Evolutionary conservation across 1,140 invertebrate genomes (phyloP).

Genomic region (Stegodyphus dumicola): DNA sequence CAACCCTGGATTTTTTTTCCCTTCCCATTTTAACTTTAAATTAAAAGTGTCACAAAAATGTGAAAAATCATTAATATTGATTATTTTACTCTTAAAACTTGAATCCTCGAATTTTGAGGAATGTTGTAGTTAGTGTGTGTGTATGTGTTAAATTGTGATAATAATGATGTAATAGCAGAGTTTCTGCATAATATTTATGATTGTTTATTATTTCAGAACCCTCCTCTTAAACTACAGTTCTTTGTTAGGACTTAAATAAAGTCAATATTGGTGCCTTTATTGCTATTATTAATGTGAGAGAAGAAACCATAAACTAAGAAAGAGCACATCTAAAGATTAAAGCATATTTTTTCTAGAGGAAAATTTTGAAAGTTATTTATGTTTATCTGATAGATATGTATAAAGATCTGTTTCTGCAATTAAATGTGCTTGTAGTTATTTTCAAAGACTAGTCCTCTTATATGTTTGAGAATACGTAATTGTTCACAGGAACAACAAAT

Average conservation of each 20-base stretch:
- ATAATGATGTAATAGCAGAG: no score
- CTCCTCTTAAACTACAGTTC: conserved; percentile 50
- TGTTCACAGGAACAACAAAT: no score
- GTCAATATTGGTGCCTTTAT: conserved; percentile 39
- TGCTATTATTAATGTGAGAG: background rate
- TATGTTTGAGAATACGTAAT: no score
- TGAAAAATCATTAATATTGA: background rate
- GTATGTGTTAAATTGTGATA: no score
- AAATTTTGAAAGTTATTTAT: conserved; percentile 26
- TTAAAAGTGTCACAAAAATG: no score
- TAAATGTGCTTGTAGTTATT: no score
- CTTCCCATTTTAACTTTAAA: background rate
- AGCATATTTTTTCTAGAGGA: conserved; percentile 27
- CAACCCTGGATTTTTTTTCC: background rate
- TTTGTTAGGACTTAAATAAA: background rate
- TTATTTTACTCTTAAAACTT: no score
- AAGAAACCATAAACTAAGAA: conserved; percentile 17
- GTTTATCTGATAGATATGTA: conserved; percentile 22
- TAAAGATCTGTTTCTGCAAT: background rate
- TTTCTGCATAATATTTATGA: no score
- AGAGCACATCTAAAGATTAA: conserved; percentile 35
- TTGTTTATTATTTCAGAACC: conserved; percentile 34
- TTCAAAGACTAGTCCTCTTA: no score
- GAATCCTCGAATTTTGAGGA: no score
- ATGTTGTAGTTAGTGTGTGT: no score